Evolutionary conservation across 1,140 invertebrate species (phyloP).

Genomic region (Drosophila carrolli): DNA sequence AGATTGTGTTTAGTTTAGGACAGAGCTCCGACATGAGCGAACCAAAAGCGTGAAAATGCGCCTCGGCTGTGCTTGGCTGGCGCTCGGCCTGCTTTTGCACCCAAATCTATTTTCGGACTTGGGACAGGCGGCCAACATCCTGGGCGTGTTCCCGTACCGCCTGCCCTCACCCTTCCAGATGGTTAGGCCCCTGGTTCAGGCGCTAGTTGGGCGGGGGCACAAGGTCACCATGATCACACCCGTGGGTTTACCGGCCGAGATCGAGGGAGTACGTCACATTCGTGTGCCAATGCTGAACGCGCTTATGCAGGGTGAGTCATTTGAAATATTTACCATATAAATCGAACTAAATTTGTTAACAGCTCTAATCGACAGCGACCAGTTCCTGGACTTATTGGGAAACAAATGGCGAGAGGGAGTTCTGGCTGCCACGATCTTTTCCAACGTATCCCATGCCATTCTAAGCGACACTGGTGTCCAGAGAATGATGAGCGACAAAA

Average conservation of each 20-base stretch:
- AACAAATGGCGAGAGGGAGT: conserved; percentile 42
- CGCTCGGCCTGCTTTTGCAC: conserved; percentile 14
- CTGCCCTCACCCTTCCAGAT: conserved; percentile 21
- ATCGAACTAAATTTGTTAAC: background rate
- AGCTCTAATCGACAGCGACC: conserved; percentile 1
- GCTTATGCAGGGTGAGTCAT: conserved; percentile 27
- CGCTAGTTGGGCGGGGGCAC: conserved; percentile 30
- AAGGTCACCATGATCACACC: conserved; percentile 45
- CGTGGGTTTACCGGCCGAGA: background rate
- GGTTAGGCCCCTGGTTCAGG: conserved; percentile 22
- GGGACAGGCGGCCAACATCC: conserved; percentile 29
- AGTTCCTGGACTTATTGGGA: background rate
- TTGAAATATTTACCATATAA: too few relatives aligned
- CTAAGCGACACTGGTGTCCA: conserved; percentile 36
- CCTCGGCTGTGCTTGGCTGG: conserved; percentile 6
- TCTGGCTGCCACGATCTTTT: background rate
- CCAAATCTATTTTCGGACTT: background rate
- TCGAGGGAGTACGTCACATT: conserved; percentile 42
- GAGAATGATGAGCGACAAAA: conserved; percentile 22
- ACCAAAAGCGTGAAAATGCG: conserved; percentile 17
- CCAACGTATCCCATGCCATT: conserved; percentile 25
- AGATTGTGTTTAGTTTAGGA: conserved; percentile 23
- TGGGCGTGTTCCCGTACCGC: conserved; percentile 38
- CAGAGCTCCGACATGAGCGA: conserved; percentile 16
- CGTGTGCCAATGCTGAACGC: conserved; percentile 24